phyloP scores from a whole-genome alignment of 2,113 vertebrate genomes.

The Ramphastos sulfuratus region DNA sequence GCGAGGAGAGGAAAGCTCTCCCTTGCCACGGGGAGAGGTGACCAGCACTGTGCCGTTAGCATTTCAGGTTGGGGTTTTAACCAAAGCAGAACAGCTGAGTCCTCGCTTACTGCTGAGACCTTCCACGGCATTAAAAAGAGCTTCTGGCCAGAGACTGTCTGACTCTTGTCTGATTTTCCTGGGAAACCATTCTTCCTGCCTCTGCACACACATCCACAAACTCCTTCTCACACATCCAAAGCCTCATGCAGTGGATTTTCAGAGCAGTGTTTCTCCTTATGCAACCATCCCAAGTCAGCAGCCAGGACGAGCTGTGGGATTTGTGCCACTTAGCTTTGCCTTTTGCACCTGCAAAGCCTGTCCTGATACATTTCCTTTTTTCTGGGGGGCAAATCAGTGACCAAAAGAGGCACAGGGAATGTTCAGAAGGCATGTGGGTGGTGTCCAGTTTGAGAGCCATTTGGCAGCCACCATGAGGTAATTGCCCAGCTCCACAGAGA shows the following conservation, averaged over 20 bases:
- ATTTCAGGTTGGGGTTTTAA: constrained; percentile 8
- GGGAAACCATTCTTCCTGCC: background rate
- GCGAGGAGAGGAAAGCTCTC: background rate
- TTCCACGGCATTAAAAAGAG: constrained; percentile 4
- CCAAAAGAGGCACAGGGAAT: background rate
- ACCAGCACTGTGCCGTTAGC: background rate
- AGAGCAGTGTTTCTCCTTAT: background rate
- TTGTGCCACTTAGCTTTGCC: background rate
- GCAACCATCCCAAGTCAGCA: background rate
- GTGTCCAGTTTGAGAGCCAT: background rate
- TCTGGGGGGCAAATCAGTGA: background rate
- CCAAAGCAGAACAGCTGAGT: background rate
- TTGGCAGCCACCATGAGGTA: background rate
- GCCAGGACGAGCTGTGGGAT: background rate
- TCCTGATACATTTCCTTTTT: background rate
- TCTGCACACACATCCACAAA: background rate
- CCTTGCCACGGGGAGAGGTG: background rate
- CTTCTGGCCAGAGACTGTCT: background rate
- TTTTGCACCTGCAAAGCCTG: background rate
- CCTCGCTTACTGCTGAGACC: background rate
- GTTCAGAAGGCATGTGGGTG: background rate
- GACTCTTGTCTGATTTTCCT: background rate
- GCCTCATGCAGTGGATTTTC: background rate
- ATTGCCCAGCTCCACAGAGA: background rate
- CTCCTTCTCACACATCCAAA: background rate